Base-by-base conservation (phyloP, 1,140 invertebrate genomes). In the Tetramorium alpestre region DNA sequence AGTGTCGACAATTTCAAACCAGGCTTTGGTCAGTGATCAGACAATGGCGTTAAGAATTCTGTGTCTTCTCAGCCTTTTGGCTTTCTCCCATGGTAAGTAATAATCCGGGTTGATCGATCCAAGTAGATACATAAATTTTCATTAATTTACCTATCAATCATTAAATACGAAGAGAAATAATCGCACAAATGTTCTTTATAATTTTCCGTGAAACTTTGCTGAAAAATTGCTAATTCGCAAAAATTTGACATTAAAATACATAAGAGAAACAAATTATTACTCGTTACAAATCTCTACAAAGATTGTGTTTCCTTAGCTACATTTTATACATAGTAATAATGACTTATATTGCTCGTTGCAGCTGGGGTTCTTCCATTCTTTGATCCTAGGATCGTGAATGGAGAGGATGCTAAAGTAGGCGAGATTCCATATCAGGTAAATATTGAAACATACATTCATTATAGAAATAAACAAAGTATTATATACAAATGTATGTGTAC, bases 381-480 rank as follows among this genome's bases (percentile, higher is more conserved):
- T 10, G 67, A 89, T 13, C 72, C 88, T 1, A 89, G 87, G 22
- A 90, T 94, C 41, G 73, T 94, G 2, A 90, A 92, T 18, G 93
- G 92, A 1, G 64, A 85, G 44, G 65, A 91, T 69, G 93, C 84
- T 3, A 67, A 78, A 81, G 0, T 6, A 16, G 91, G 92, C 33
- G 92, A 93, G 80, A 86, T 92, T 69, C 93, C 93, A 0, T 93
- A 84, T 64, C 92, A 93, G 72, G 93, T 94, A 89, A 56, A 64
- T 38, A 47, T 10, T 0, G 38, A 56, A 81, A 22, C 3, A 67
- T 28, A 47, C 62, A n/a, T 58, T 51, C 13, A 25, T 82, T 58
- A 58, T 5, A 4, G 11, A 33, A 73, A n/a, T 54, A 76, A 51
- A 28, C 13, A 33, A 33, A 33, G 3, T 4, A 33, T 33, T 33